Base-by-base conservation (phyloP, 2,888 invertebrate genomes). In the Zhengitettix transpicula region DNA sequence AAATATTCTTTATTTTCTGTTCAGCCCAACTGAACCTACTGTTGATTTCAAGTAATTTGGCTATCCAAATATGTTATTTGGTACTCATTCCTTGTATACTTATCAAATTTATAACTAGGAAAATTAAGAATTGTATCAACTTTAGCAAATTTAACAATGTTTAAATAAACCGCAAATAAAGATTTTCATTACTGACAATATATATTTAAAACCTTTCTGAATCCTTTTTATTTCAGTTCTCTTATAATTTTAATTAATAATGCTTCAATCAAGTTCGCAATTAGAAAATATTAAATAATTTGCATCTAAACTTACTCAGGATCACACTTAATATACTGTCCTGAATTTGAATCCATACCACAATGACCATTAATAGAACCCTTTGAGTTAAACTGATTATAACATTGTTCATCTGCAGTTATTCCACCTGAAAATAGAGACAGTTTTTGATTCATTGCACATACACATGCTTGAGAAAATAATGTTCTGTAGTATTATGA, bases 281-380 rank as follows among this genome's bases (percentile, higher is more conserved):
- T 1, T 14, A 41, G 17, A 15, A 40, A 10, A 56, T 42, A 52
- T 52, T 42, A 53, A 40, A 42, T 28, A 57, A 44, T 5, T n/a
- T 28, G 3, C 15, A 40, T 40, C 42, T 40, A 17, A 58, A 81
- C 89, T 83, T 74, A 91, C 91, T 87, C 85, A 69, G 80, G 77
- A 61, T 89, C 85, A 73, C 96, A 96, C 74, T 93, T 95, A 68
- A 91, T 78, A 71, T 83, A 91, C 68, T 84, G 83, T 56, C 87
- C 87, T 28, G 28, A 5, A 60, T 75, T 75, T 62, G 76, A 78
- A 69, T 89, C 88, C 65, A 84, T 84, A 53, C 98, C 98, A 72
- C 98, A 98, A 73, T 98, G 95, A 0, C 98, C 98, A 67, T 89
- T 94, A 66, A 91, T 88, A 56, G 91, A 89, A 12, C 98, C 98